These are phyloP conservation scores for Cataglyphis albicans DNA, from an alignment of 2,888 invertebrate species.

Conservation along the genomic window DNA sequence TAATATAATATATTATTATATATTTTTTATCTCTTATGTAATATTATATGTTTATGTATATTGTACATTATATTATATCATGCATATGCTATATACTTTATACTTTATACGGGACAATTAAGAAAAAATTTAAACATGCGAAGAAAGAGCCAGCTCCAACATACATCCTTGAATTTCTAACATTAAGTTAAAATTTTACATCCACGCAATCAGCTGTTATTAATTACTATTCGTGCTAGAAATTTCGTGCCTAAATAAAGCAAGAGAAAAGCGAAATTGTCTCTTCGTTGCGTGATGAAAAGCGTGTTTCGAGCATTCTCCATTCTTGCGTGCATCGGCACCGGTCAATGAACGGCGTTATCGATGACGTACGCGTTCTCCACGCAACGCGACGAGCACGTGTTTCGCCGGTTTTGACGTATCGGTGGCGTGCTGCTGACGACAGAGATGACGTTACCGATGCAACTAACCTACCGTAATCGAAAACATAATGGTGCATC, in stretches of 20 bases:
- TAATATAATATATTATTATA: background rate
- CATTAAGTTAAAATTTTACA: background rate
- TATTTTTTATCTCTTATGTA: background rate
- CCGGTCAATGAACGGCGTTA: background rate
- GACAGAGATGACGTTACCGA: conserved; percentile 79
- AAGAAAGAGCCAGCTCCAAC: background rate
- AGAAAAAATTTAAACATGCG: background rate
- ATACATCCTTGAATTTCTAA: background rate
- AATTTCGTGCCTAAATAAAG: background rate
- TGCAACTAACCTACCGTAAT: conserved; percentile 86
- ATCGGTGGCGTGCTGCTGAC: conserved; percentile 63
- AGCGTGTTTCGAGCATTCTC: background rate
- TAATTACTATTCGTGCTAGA: background rate
- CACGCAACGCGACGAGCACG: conserved; percentile 18
- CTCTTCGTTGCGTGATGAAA: background rate
- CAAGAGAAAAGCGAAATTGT: background rate
- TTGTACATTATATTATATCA: background rate
- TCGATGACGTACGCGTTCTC: conserved; percentile 34
- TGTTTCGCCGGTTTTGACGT: conserved; percentile 54
- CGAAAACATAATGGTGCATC: conserved; percentile 85
- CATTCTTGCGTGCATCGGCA: background rate
- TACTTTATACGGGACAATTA: background rate
- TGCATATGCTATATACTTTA: background rate
- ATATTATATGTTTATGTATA: too few relatives aligned
- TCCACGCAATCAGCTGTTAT: background rate